These are phyloP conservation scores for Hippoglossus hippoglossus DNA, from an alignment of 2,797 vertebrate species.

Conservation along the genomic window DNA sequence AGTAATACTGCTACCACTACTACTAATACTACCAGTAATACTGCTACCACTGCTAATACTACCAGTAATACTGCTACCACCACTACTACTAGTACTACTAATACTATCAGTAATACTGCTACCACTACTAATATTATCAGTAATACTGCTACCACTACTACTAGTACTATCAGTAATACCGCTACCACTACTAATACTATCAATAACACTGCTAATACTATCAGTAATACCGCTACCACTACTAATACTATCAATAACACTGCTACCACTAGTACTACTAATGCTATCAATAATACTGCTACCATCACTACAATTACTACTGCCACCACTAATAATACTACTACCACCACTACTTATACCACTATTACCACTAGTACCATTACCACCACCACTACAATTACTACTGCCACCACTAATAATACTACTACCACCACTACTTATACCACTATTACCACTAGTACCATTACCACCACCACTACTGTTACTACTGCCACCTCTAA, in stretches of 20 bases:
- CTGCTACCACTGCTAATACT: background rate
- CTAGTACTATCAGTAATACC: background rate
- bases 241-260: background rate
- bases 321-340: too few species aligned
- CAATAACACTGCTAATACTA: background rate
- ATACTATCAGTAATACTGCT: background rate
- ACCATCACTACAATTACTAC: too few species aligned
- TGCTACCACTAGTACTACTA: background rate
- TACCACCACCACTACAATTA: background rate
- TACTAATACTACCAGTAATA: too few species aligned
- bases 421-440: background rate
- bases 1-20: background rate
- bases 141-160: too few species aligned
- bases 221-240: background rate
- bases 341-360: too few species aligned
- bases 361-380: too few species aligned
- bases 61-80: background rate
- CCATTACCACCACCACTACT: too few species aligned
- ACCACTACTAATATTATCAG: background rate
- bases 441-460: background rate
- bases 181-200: background rate
- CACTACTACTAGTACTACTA: background rate
- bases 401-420: background rate
- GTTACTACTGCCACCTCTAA: too few species aligned
- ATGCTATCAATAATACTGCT: background rate